A percentile compares a stretch with the other conserved stretches of the same genome.
Conservation (phyloP, 2,113 vertebrate genomes). For the Notechis scutatus region DNA sequence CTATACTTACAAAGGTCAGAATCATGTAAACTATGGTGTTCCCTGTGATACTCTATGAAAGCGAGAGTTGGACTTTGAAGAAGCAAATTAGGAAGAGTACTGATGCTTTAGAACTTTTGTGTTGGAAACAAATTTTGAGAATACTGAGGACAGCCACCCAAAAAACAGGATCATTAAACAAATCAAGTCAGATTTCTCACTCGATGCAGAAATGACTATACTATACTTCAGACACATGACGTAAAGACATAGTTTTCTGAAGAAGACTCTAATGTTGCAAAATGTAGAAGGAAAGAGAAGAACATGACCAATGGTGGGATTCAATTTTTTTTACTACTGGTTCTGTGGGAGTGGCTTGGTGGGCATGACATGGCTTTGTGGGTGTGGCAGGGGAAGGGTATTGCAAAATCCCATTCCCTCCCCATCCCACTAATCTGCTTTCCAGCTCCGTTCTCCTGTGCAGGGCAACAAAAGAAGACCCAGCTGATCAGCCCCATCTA, state of each 20-base stretch:
- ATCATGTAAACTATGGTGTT: not conserved
- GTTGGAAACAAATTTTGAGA: not conserved
- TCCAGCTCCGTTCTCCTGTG: too few relatives aligned
- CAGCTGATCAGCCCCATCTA: too few relatives aligned
- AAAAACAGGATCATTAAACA: not conserved
- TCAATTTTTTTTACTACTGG: too few relatives aligned
- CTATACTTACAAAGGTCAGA: not conserved
- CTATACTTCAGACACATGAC: not conserved
- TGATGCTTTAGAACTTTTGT: not conserved
- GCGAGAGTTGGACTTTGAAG: not conserved
- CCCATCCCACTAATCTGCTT: too few relatives aligned
- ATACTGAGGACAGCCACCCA: not conserved
- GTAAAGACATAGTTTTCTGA: not conserved
- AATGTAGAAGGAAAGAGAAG: not conserved
- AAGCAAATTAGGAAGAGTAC: not conserved
- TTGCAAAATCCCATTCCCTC: too few relatives aligned
- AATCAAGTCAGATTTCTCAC: not conserved
- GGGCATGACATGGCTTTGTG: too few relatives aligned
- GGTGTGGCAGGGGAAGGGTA: too few relatives aligned
- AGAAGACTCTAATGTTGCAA: not conserved
- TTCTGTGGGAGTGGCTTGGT: too few relatives aligned
- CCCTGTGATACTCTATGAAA: not conserved
- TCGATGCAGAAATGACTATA: not conserved
- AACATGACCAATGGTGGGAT: not conserved
- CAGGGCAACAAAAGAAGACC: too few relatives aligned